Evolutionary conservation across 2,888 invertebrate species (phyloP).

Genomic region (Plebejus melissa): DNA sequence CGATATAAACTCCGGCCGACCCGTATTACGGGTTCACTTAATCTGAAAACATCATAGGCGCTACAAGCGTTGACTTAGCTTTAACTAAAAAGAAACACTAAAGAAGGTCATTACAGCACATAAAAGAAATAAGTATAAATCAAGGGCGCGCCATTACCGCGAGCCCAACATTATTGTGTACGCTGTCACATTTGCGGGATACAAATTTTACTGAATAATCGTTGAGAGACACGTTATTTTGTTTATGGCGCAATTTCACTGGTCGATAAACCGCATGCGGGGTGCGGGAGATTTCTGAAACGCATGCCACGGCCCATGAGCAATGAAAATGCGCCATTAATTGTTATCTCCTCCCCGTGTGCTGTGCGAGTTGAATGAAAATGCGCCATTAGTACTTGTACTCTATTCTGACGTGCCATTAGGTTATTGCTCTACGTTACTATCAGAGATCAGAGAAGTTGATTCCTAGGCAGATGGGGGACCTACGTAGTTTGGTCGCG

Average conservation of each 20-base stretch:
- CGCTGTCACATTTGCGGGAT: constrained; percentile 66
- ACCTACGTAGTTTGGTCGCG: too few species aligned
- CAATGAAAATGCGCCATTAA: too few species aligned
- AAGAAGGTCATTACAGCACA: constrained; percentile 68
- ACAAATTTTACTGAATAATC: constrained; percentile 69
- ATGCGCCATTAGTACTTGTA: too few species aligned
- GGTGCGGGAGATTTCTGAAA: too few species aligned
- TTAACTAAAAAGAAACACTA: constrained; percentile 55
- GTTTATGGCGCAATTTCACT: too few species aligned
- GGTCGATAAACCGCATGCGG: too few species aligned
- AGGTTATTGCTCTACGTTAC: background rate
- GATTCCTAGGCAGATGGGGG: too few species aligned
- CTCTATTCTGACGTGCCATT: too few species aligned
- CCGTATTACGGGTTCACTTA: constrained; percentile 48
- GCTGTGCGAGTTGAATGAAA: too few species aligned
- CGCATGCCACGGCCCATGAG: too few species aligned
- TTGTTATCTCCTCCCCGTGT: too few species aligned
- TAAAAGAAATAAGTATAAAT: constrained; percentile 76
- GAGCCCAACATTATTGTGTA: constrained; percentile 62
- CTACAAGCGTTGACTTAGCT: constrained; percentile 47
- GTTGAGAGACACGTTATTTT: constrained; percentile 54
- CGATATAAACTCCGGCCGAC: constrained; percentile 40
- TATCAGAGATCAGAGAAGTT: too few species aligned
- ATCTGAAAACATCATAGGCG: constrained; percentile 54
- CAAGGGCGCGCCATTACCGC: constrained; percentile 68